These are phyloP conservation scores for Epiblema foenella DNA, from an alignment of 2,888 invertebrate genomes.

Conservation along the genomic window DNA sequence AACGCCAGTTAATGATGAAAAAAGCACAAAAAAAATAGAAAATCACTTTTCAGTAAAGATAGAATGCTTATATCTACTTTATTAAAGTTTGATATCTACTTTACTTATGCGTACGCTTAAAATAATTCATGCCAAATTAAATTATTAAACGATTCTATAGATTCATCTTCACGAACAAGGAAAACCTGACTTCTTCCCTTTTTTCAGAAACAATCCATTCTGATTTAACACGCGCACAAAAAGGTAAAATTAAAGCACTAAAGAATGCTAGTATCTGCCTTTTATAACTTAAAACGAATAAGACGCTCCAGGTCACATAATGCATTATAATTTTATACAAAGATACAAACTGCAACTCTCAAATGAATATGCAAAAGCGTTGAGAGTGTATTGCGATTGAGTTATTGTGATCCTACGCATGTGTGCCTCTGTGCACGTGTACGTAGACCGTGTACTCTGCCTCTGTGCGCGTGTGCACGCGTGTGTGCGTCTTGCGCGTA, in stretches of 20 bases:
- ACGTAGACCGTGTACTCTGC: constrained; percentile 36
- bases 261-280: constrained; percentile 47
- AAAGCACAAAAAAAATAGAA: too few species aligned
- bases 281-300: constrained; percentile 64
- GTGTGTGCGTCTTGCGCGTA: constrained; percentile 55
- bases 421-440: constrained; percentile 61
- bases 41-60: too few species aligned
- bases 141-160: neutral
- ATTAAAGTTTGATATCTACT: too few species aligned
- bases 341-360: constrained; percentile 79
- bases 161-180: neutral
- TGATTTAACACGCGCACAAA: constrained; percentile 44
- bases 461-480: constrained; percentile 47
- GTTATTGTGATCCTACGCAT: constrained; percentile 72
- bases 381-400: constrained; percentile 77
- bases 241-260: constrained; percentile 20
- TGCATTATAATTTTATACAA: constrained; percentile 85
- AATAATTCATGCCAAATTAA: too few species aligned
- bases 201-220: constrained; percentile 38
- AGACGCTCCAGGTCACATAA: constrained; percentile 72
- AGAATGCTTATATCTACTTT: too few species aligned
- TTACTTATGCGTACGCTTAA: too few species aligned
- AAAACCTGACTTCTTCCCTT: neutral
- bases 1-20: too few species aligned
- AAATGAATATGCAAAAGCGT: constrained; percentile 83